These are phyloP conservation scores for Plectus sambesii DNA, from an alignment of 1,140 invertebrate species.

Conservation along the genomic window DNA sequence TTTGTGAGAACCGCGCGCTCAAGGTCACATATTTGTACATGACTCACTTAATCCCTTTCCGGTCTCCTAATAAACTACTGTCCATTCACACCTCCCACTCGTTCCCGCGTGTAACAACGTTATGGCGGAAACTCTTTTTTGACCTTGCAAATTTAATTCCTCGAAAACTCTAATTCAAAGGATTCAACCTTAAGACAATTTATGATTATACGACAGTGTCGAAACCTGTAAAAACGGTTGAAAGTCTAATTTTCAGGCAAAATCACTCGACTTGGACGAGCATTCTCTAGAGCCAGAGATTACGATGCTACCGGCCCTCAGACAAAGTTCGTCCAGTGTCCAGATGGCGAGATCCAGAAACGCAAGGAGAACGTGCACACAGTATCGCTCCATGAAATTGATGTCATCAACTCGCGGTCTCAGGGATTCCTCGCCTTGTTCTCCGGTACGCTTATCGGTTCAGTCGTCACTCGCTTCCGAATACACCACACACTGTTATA, in stretches of 20 bases:
- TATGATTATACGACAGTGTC: too few species aligned
- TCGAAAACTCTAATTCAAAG: too few species aligned
- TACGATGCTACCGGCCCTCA: constrained; percentile 87
- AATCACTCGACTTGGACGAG: constrained; percentile 82
- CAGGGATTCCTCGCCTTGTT: constrained; percentile 87
- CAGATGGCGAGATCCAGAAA: constrained; percentile 94
- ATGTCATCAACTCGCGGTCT: constrained; percentile 50
- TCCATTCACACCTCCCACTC: too few species aligned
- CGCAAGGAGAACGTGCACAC: constrained; percentile 98
- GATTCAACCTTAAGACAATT: too few species aligned
- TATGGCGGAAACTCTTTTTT: too few species aligned
- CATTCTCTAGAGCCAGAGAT: constrained; percentile 84
- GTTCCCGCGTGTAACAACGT: too few species aligned
- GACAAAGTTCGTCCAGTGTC: constrained; percentile 86
- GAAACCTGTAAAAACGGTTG: too few species aligned
- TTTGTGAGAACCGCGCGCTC: too few species aligned
- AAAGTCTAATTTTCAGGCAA: constrained; percentile 96
- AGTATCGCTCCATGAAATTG: constrained; percentile 93
- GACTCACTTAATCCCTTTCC: too few species aligned
- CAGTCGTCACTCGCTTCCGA: neutral
- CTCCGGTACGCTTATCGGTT: constrained; percentile 57
- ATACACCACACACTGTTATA: neutral
- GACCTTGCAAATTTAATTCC: too few species aligned
- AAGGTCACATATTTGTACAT: too few species aligned
- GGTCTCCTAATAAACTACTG: too few species aligned